Base-by-base conservation (phyloP, 2,797 vertebrate genomes). In the Anguilla anguilla region DNA sequence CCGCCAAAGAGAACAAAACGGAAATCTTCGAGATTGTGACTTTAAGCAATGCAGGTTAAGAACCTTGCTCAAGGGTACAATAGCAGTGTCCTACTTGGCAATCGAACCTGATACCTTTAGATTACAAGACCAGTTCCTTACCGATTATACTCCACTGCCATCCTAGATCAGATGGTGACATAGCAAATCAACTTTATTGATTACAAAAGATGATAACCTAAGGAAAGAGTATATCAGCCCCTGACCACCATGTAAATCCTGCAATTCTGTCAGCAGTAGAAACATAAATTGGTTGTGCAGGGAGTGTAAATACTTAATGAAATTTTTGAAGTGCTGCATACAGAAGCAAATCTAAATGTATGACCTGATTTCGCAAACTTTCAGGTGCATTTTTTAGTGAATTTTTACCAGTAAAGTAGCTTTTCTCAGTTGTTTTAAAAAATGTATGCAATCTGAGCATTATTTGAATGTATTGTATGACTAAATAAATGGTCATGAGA, bases 201-300 rank as follows among this genome's bases (percentile, higher is more conserved):
- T 46, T 81, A 81, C 43, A 51, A 43, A 13, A 7, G 39, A 6
- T 11, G 19, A 49, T n/a, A 51, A 82, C 43, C 43, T 25, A 49
- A 82, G 46, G 43, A 49, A 49, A 51, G 43, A 10, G 79, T 10
- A n/a, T 22, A 51, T 82, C n/a, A 82, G 17, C 74, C 31, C 74
- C 39, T 79, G 74, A 43, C 1, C 15, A 43, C 9, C n/a, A 13
- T 22, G 46, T 51, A 82, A 51, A 82, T 82, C 39, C 25, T 25
- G 19, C 82, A 46, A 25, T 82, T 82, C 43, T 82, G 43, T 82
- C 79, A 82, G 79, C 19, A 82, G 19, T n/a, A 82, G 43, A n/a
- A 82, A 82, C 46, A n/a, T 51, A 7, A n/a, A 15, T 43, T 79
- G 35, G 15, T 28, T 13, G 67, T 31, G 28, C 67, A 31, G n/a